Evolutionary conservation across 1,140 invertebrate genomes (phyloP), one percentile per base, ranked within the genome.

Genomic region (Drosophila tristis): DNA sequence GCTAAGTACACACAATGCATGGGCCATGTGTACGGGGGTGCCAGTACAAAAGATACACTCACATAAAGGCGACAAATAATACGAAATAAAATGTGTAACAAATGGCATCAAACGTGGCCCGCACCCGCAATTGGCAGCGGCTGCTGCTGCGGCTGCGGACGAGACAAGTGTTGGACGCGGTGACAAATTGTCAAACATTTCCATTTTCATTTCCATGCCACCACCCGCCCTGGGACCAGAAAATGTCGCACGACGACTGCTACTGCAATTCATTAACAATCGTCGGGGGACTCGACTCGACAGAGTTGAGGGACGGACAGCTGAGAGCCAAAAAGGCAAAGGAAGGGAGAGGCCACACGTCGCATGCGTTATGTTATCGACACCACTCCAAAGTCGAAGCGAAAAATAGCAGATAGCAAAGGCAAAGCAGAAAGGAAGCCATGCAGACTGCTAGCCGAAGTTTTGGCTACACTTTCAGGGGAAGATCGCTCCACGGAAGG

Each of bases 171-270:
- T 66, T 74, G 70, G 50, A 62, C 60, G 56, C 71, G 59, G 80
- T 82, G 82, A 86, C 82, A 86, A 86, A 87, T 86, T 87, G 82
- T 87, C 71, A 86, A 86, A 86, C 78, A 86, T 86, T 80, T 74
- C 49, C 67, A 49, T 55, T 70, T 62, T 64, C 70, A 68, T 55
- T 70, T 62, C 60, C 70, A 68, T 54, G 23, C 48, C 44, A 45
- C 51, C 16, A 13, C 3, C 16, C 11, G 3, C 16, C 45, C 9
- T 48, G 29, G 1, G 16, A 6, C 60, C 50, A 39, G 31, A 67
- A 76, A 76, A 67, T 77, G 61, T 76, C 71, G 71, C 26, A 20
- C 20, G 20, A 20, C 20, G 20, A 20, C 20, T 20, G 26, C 31
- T 3, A 75, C 50, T 86, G 82, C 82, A 86, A 70, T 78, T 87